These are phyloP conservation scores for Australoheros scitulus DNA, from an alignment of 2,113 vertebrate species.

Conservation along the genomic window DNA sequence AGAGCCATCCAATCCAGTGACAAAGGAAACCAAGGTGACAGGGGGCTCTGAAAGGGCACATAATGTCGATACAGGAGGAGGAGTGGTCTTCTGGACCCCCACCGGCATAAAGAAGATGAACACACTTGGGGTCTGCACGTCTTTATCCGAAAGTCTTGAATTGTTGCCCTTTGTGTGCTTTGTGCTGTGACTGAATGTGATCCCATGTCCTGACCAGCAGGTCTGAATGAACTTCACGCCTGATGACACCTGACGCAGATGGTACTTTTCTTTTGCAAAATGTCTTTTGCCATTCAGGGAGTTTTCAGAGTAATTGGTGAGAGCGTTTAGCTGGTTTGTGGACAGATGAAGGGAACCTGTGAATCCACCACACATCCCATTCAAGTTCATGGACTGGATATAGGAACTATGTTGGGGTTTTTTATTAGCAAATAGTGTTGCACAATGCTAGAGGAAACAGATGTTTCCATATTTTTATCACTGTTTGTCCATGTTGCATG, in stretches of 20 bases:
- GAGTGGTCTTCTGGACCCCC: constrained; percentile 72
- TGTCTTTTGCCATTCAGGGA: neutral
- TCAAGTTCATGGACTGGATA: neutral
- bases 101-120: constrained; percentile 59
- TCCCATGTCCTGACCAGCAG: constrained; percentile 40
- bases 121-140: constrained; percentile 58
- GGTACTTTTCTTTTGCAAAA: constrained; percentile 30
- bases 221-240: constrained; percentile 52
- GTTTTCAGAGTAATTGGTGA: neutral
- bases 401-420: neutral
- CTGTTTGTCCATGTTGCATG: neutral
- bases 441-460: neutral
- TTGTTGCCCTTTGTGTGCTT: constrained; percentile 59
- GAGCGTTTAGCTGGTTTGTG: neutral
- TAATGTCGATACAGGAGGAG: constrained; percentile 74
- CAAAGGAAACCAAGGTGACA: constrained; percentile 70
- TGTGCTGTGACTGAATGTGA: constrained; percentile 61
- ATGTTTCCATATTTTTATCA: neutral
- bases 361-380: neutral
- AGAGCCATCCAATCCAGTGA: constrained; percentile 69
- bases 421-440: neutral
- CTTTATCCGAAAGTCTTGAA: constrained; percentile 59
- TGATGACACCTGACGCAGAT: constrained; percentile 45
- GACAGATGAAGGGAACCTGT: neutral
- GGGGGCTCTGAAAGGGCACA: constrained; percentile 77